Base-by-base conservation (phyloP, 2,113 vertebrate species). In the Accipiter virgatus region DNA sequence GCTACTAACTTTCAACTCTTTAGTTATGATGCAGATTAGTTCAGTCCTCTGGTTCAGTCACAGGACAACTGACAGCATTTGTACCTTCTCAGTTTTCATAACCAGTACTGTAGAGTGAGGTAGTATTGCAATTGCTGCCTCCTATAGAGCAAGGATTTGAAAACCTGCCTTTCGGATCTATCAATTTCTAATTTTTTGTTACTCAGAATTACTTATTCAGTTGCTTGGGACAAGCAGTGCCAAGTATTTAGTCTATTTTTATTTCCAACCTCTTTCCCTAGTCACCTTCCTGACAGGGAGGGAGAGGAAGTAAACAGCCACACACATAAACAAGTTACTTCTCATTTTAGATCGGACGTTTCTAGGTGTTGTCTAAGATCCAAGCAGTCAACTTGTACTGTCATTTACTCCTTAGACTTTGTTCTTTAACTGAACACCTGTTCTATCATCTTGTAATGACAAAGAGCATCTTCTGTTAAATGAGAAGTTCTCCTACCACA, bases 361-460 rank as follows among this genome's bases (percentile, higher is more conserved):
- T 93, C 55, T 18, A 68, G 32, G 11, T 22, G 8, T 45, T 63
- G 16, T 42, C 21, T 22, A 50, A 63, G 34, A 65, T n/a, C 13
- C 38, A 45, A 40, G 21, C 17, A 81, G 15, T 25, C 4, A 2
- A 7, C 13, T 67, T 36, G 2, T 5, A 82, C 13, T 1, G 0
- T 23, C 27, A 55, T 31, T 43, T 87, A 36, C 11, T 61, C 27
- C 23, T 55, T 55, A 53, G 18, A 34, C 45, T 13, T 56, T 38
- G 25, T 26, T 42, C 31, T 75, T 52, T 55, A 71, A 42, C 9
- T 23, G 8, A 70, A 45, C 13, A 71, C 21, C 16, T 67, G 18
- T 40, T 84, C 16, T 42, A n/a, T 8, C 19, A 36, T 7, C 53
- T 13, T 26, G 8, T 21, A 71, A 62, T 16, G 43, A 70, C 34